Evolutionary conservation across 2,113 vertebrate species (phyloP), one percentile per base, ranked within the genome.

Genomic region (Ctenodactylus gundi): DNA sequence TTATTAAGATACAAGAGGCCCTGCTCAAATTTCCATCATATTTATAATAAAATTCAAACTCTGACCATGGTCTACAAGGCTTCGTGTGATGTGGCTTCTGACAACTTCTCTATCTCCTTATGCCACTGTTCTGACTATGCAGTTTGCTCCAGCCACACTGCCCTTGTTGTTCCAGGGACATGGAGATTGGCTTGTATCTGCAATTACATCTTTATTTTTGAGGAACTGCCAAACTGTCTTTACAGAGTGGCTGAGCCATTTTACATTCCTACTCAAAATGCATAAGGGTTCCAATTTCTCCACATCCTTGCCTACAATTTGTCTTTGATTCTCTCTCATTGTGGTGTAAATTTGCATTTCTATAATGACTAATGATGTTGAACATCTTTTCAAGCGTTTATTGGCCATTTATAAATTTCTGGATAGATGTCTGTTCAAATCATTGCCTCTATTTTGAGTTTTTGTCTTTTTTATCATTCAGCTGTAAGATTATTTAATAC

Each of bases 11-110:
- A 58, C 41, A 65, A 93, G 78, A 85, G 6, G 7, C 34, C 57
- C 27, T 78, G 21, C 34, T 93, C 60, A 81, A 88, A 91, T 77
- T 75, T 76, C 51, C 34, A 49, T 80, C 34, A 39, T 6, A 10
- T 72, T 85, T 51, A 83, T 41, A 93, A 77, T 62, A 88, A 93
- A 90, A 93, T 44, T 36, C 83, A 78, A 95, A 86, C 31, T 87
- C n/a, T 36, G 23, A 76, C 14, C n/a, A 76, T 51, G 46, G 60
- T 57, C 65, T 81, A 53, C 41, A 72, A 88, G 75, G 68, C 67
- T 15, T 62, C 93, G 41, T 44, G 85, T 77, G 60, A 88, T 34
- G 34, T n/a, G 21, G 44, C 21, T 46, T 27, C 49, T 76, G 34
- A 31, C 49, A 85, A 85, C 49, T 77, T 90, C 75, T 73, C 51